A percentile compares a stretch with the other conserved stretches of the same genome.
Evolutionary conservation across 2,113 vertebrate species (phyloP).

Genomic region (Irena cyanogastra): DNA sequence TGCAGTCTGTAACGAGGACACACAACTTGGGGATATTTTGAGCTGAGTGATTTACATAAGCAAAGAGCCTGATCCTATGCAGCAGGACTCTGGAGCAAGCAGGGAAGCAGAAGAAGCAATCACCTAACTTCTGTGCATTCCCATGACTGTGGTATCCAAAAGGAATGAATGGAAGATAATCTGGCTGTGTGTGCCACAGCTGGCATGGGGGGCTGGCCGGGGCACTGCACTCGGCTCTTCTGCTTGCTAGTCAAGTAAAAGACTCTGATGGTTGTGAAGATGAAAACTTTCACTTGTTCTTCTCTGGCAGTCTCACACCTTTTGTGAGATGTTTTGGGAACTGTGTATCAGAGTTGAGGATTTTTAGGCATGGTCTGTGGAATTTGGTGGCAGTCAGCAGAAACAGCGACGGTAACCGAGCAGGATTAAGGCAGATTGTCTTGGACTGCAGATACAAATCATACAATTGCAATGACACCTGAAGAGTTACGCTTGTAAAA

Average conservation of each 20-base stretch:
- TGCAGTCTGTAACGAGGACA: neutral
- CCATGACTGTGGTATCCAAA: neutral
- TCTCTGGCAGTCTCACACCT: neutral
- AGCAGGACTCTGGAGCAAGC: neutral
- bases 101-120: neutral
- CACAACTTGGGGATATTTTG: neutral
- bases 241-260: neutral
- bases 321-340: neutral
- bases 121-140: neutral
- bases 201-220: rapidly evolving
- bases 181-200: rapidly evolving
- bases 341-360: neutral
- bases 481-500: neutral
- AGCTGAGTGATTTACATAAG: neutral
- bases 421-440: neutral
- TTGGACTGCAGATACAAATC: neutral
- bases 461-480: neutral
- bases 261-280: neutral
- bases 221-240: neutral
- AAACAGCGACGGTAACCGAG: neutral
- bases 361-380: neutral
- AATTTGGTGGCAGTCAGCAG: neutral
- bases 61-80: neutral
- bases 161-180: neutral
- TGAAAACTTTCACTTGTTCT: neutral